Percentiles rank a stretch among this genome's conserved stretches.
Conservation (phyloP, 2,888 invertebrate genomes). For the Leptopterna dolabrata region DNA sequence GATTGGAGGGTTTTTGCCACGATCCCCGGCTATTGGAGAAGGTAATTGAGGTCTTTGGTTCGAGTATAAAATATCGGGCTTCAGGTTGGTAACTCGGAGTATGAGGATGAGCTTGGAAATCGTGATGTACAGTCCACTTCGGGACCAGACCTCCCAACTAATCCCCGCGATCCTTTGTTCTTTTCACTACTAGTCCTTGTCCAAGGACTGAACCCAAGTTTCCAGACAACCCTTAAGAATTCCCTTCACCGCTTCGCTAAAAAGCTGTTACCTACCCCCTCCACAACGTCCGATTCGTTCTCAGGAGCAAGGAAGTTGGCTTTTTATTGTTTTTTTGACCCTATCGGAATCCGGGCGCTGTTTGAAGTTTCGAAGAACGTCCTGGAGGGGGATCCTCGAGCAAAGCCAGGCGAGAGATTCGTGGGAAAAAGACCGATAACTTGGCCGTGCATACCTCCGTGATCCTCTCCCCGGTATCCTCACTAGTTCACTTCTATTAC, state of each 20-base stretch:
- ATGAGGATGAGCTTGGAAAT: slow-evolving; percentile 25
- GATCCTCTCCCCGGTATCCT: slow-evolving; percentile 27
- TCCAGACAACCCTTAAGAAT: neutral
- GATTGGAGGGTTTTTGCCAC: neutral
- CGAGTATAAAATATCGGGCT: slow-evolving; percentile 32
- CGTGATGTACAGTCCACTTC: slow-evolving; percentile 49
- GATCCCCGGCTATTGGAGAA: neutral
- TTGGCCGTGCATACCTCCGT: slow-evolving; percentile 45
- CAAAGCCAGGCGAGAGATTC: slow-evolving; percentile 41
- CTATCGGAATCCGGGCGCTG: slow-evolving; percentile 52
- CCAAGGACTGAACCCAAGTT: neutral
- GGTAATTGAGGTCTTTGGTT: slow-evolving; percentile 12
- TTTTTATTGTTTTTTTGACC: slow-evolving; percentile 45
- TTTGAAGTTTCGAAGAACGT: slow-evolving; percentile 35
- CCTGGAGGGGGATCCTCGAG: slow-evolving; percentile 15
- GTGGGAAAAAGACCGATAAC: slow-evolving; percentile 55
- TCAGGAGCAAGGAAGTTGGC: slow-evolving; percentile 35
- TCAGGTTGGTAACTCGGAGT: neutral
- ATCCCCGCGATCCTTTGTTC: slow-evolving; percentile 42
- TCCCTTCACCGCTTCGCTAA: neutral
- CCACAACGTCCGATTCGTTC: neutral
- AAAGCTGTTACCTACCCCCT: slow-evolving; percentile 9
- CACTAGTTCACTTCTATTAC: slow-evolving; percentile 47
- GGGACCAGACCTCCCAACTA: slow-evolving; percentile 8
- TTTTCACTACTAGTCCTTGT: slow-evolving; percentile 39